Base-by-base conservation (phyloP, 1,140 invertebrate genomes). In the Alviniconcha marisindica region DNA sequence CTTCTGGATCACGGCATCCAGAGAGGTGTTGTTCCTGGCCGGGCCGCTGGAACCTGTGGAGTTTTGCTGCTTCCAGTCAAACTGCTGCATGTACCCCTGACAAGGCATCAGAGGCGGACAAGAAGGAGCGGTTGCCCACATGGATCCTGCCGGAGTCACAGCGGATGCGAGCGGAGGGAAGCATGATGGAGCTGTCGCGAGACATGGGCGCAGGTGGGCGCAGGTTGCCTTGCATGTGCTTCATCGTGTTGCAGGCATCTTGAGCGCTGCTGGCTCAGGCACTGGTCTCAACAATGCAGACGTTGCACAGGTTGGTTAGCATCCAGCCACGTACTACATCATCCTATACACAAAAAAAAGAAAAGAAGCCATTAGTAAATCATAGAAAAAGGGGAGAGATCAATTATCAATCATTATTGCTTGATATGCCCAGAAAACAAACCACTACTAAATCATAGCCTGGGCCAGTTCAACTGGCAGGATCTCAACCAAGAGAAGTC, bases 61-160 rank as follows among this genome's bases (percentile, higher is more conserved):
- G 18, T 74, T 66, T 31, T 38, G 77, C 54, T 77, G 66, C 66
- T 78, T 60, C 31, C 51, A 73, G 42, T 87, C 88, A 85, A 86
- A 86, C 83, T 90, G 88, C 33, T 87, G 86, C 40, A 90, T 78
- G 83, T 90, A 90, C 24, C 87, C 88, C 33, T n/a, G 85, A 63
- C 21, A 90, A 77, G 51, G 89, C 89, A 56, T 90, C 89, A 10
- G 87, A 87, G 2, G 89, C 89, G 33, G 89, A 90, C n/a, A 81
- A 82, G 77, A 86, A 90, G 56, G 84, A 84, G 36, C 83, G 48
- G 10, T 77, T 76, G 0, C 89, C 89, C 18, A 90, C 83, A 1
- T 74, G 48, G 44, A 90, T 88, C 73, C 85, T 60, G 15, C 83
- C 81, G 14, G 82, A 40, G 44, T 84, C 80, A 83, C 87, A 88